Percentiles rank a stretch among this genome's conserved stretches.
These are phyloP conservation scores for Drosophila niveifrons DNA, from an alignment of 2,888 invertebrate species.

Conservation along the genomic window DNA sequence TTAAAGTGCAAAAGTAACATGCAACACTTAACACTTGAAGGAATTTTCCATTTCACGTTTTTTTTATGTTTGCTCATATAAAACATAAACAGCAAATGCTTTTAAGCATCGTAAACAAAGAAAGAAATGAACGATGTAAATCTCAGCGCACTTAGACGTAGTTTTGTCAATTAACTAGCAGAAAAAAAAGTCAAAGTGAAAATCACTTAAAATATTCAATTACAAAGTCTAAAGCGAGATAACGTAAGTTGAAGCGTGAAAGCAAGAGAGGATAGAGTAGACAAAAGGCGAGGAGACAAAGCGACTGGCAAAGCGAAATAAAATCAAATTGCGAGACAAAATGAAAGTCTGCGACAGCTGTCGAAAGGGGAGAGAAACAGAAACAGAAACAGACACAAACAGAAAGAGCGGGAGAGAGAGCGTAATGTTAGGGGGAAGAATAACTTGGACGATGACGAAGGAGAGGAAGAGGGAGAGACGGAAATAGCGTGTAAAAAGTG, in stretches of 20 bases:
- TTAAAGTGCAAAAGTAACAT: neutral
- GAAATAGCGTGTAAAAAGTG: slow-evolving; percentile 50
- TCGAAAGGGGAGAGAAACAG: slow-evolving; percentile 1
- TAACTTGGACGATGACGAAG: neutral
- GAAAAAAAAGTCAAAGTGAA: slow-evolving; percentile 42
- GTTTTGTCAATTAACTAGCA: slow-evolving; percentile 57
- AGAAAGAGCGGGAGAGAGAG: neutral
- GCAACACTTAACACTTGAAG: neutral
- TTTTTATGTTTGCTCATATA: neutral
- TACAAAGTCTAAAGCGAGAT: slow-evolving; percentile 63
- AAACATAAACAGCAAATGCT: slow-evolving; percentile 6
- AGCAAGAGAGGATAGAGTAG: slow-evolving; percentile 4
- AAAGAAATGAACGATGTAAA: slow-evolving; percentile 24
- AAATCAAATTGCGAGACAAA: slow-evolving; percentile 69
- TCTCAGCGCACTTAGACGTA: slow-evolving; percentile 36
- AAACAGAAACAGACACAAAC: neutral
- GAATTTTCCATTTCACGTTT: neutral
- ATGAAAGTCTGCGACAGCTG: slow-evolving; percentile 52
- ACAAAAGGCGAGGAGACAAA: slow-evolving; percentile 31
- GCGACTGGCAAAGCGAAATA: slow-evolving; percentile 49
- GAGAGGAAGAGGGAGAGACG: slow-evolving; percentile 11
- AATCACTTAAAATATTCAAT: slow-evolving; percentile 78
- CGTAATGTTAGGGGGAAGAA: slow-evolving; percentile 1
- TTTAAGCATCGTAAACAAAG: neutral
- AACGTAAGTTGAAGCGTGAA: neutral